phyloP scores from a whole-genome alignment of 2,888 invertebrate species.

The Tipula confusa region DNA sequence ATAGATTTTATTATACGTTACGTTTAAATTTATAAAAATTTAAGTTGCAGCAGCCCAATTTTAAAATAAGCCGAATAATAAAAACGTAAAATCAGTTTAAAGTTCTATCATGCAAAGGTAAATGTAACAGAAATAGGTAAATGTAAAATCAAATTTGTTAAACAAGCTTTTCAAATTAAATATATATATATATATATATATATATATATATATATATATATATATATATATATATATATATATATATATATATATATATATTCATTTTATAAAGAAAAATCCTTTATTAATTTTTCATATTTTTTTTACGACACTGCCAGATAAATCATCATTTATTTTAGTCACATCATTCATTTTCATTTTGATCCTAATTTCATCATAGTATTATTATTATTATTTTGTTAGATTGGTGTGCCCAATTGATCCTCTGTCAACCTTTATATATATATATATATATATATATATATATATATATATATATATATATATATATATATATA shows the following conservation, averaged over 20 bases:
- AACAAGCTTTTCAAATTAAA: too few relatives aligned
- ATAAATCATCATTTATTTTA: constrained; percentile 21
- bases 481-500: background rate
- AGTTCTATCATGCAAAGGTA: too few relatives aligned
- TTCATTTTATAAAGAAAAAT: background rate
- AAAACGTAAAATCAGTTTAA: too few relatives aligned
- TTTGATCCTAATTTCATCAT: constrained; percentile 26
- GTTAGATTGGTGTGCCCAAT: constrained; percentile 1
- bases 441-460: background rate
- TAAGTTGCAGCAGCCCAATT: too few relatives aligned
- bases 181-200: background rate
- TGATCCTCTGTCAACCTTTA: background rate
- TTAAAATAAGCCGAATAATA: too few relatives aligned
- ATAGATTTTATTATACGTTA: background rate
- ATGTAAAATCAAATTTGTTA: too few relatives aligned
- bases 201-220: constrained; percentile 6
- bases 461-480: background rate
- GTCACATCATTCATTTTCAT: constrained; percentile 28
- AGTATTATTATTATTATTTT: constrained; percentile 13
- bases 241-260: constrained; percentile 12
- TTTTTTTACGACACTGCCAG: background rate
- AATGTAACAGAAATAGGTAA: too few relatives aligned
- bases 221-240: constrained; percentile 6
- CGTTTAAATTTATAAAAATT: too few relatives aligned
- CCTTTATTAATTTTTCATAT: background rate